Evolutionary conservation across 2,888 invertebrate species (phyloP).

Genomic region (Colletes collaris): DNA sequence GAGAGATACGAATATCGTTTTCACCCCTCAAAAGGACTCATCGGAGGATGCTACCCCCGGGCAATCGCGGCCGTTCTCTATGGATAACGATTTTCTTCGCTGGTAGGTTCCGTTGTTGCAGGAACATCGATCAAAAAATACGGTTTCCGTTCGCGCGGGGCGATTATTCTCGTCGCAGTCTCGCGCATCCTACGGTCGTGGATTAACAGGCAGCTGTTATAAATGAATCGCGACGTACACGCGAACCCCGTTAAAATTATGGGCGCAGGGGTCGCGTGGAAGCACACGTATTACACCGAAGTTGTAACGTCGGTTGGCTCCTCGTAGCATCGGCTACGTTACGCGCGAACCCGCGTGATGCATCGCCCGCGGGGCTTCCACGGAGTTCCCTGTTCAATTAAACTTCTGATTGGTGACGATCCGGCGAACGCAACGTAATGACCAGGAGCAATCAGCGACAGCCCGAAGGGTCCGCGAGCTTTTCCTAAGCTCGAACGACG

Average conservation of each 20-base stretch:
- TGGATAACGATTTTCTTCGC: slow-evolving; percentile 14
- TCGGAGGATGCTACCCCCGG: neutral
- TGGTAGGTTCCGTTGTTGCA: neutral
- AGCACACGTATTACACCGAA: slow-evolving; percentile 24
- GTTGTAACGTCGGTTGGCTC: slow-evolving; percentile 25
- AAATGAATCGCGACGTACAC: slow-evolving; percentile 44
- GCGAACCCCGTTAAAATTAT: slow-evolving; percentile 37
- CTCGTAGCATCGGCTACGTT: slow-evolving; percentile 16
- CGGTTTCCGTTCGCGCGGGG: neutral
- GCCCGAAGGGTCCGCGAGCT: slow-evolving; percentile 24
- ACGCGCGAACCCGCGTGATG: slow-evolving; percentile 22
- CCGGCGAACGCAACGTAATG: slow-evolving; percentile 56
- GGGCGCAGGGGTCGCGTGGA: slow-evolving; percentile 14
- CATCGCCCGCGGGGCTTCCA: slow-evolving; percentile 54
- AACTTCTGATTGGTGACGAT: slow-evolving; percentile 69
- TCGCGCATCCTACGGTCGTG: neutral
- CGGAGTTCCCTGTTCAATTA: slow-evolving; percentile 68
- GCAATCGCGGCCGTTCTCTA: slow-evolving; percentile 1
- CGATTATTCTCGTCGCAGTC: slow-evolving; percentile 12
- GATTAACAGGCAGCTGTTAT: slow-evolving; percentile 29
- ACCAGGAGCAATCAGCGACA: slow-evolving; percentile 51
- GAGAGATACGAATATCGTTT: slow-evolving; percentile 14
- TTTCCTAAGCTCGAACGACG: slow-evolving; percentile 33
- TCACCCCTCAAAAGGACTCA: slow-evolving; percentile 8
- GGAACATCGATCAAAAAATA: slow-evolving; percentile 22